Percentiles rank a stretch among this genome's conserved stretches.
phyloP scores from a whole-genome alignment of 2,888 invertebrate species.

The Chrysodeixis includens region DNA sequence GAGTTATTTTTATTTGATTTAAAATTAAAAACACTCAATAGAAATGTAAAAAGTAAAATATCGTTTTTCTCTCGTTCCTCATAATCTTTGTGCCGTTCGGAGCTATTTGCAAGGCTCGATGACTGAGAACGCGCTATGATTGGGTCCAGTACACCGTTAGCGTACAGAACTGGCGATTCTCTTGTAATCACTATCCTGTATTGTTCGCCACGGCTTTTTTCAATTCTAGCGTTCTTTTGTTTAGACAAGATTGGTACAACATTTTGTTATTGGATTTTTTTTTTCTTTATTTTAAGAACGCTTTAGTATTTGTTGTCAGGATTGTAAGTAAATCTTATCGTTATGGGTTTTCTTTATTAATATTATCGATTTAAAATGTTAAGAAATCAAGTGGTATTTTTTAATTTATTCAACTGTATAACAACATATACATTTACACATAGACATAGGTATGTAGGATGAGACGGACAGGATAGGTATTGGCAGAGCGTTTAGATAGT shows the following conservation, averaged over 20 bases:
- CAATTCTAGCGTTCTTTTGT: conserved; percentile 18
- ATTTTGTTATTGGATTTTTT: background rate
- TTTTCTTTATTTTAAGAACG: background rate
- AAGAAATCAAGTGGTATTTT: no score
- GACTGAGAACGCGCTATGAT: conserved; percentile 67
- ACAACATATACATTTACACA: no score
- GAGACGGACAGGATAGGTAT: no score
- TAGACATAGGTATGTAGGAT: no score
- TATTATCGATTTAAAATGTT: no score
- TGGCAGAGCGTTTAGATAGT: no score
- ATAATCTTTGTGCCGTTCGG: conserved; percentile 25
- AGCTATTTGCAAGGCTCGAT: conserved; percentile 69
- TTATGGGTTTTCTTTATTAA: no score
- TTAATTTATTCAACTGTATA: no score
- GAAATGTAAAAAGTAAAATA: no score
- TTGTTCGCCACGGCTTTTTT: conserved; percentile 66
- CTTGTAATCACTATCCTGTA: conserved; percentile 68
- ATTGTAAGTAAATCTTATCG: no score
- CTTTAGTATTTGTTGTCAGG: background rate
- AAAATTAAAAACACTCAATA: no score
- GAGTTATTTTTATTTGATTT: no score
- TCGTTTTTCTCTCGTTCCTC: conserved; percentile 44
- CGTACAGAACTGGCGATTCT: conserved; percentile 66
- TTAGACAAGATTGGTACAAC: conserved; percentile 5
- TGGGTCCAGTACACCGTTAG: conserved; percentile 68